Evolutionary conservation across 2,797 vertebrate genomes (phyloP).

Genomic region (Notamacropus eugenii): DNA sequence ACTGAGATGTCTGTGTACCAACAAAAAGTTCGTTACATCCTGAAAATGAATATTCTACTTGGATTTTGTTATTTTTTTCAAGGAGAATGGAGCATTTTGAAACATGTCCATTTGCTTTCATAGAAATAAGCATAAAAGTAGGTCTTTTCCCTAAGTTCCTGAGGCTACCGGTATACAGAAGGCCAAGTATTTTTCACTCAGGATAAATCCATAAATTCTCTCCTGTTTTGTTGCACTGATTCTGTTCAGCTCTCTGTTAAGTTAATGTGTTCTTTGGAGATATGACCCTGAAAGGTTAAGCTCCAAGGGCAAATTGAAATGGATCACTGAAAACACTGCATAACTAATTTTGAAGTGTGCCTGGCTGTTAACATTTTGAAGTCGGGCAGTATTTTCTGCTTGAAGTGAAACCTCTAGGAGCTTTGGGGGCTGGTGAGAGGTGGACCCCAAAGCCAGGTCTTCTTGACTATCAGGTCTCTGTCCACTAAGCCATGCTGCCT

Average conservation of each 20-base stretch:
- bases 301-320: conserved; percentile 49
- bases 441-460: neutral
- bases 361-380: conserved; percentile 34
- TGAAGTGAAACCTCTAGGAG: neutral
- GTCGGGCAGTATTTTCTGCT: neutral
- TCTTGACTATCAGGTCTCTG: neutral
- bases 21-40: neutral
- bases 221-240: conserved; percentile 3
- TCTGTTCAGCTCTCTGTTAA: conserved; percentile 48
- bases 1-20: neutral
- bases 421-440: neutral
- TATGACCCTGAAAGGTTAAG: conserved; percentile 22
- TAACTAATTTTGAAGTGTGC: neutral
- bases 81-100: neutral
- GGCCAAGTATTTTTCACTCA: neutral
- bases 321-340: neutral
- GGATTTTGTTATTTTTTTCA: neutral
- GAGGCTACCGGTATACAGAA: neutral
- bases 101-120: neutral
- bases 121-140: neutral
- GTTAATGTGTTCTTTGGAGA: conserved; percentile 31
- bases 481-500: neutral
- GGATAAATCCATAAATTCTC: conserved; percentile 37
- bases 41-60: neutral
- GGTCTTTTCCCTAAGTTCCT: neutral